phyloP scores from a whole-genome alignment of 2,888 invertebrate genomes.

The Nudaria mundana region DNA sequence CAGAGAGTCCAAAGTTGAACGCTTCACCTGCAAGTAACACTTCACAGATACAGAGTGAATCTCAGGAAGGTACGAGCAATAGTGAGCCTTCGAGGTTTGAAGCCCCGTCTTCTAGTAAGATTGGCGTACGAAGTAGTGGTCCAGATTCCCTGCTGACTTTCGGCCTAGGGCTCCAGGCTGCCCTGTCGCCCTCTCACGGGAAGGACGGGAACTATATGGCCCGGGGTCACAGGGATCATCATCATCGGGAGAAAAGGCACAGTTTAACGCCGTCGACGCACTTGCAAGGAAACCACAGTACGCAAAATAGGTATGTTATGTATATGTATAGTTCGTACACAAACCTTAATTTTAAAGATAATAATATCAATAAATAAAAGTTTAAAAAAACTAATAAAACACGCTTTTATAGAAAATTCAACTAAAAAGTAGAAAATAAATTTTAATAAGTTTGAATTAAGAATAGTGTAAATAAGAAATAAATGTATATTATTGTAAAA shows the following conservation, averaged over 20 bases:
- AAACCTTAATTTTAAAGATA: too few species aligned
- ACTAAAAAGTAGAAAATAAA: too few species aligned
- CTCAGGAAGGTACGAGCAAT: conserved; percentile 42
- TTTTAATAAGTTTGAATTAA: too few species aligned
- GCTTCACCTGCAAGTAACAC: conserved; percentile 35
- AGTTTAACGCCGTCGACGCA: conserved; percentile 74
- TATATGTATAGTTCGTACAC: background rate
- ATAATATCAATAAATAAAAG: too few species aligned
- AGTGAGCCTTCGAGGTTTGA: conserved; percentile 50
- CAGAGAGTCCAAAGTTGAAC: conserved; percentile 64
- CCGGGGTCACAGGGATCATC: conserved; percentile 52
- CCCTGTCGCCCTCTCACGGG: conserved; percentile 63
- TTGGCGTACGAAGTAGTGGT: conserved; percentile 42
- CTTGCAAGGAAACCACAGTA: conserved; percentile 56
- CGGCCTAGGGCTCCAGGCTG: conserved; percentile 64
- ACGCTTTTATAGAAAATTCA: too few species aligned
- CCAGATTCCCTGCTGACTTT: conserved; percentile 65
- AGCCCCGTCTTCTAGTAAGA: conserved; percentile 63
- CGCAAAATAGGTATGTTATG: conserved; percentile 61
- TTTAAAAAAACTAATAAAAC: too few species aligned
- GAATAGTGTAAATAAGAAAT: too few species aligned
- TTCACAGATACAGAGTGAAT: conserved; percentile 43
- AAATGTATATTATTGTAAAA: too few species aligned
- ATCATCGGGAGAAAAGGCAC: conserved; percentile 78
- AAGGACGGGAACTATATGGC: conserved; percentile 55